Percentiles rank a stretch among this genome's conserved stretches.
Conservation (phyloP, 2,888 invertebrate species). For the Sinohyriopsis cumingii region DNA sequence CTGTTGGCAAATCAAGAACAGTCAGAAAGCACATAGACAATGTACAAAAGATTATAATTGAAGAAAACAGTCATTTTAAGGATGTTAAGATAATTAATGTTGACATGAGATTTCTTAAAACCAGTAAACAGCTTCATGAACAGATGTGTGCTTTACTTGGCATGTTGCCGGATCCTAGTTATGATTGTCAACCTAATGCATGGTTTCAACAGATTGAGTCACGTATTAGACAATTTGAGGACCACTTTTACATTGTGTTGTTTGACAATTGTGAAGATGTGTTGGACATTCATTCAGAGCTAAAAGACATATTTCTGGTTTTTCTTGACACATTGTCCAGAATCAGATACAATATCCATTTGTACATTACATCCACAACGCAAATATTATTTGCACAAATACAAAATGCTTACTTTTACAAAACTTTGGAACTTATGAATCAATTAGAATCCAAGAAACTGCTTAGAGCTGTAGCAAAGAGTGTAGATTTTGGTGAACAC, state of each 20-base stretch:
- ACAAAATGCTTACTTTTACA: neutral
- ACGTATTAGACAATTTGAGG: slow-evolving; percentile 2
- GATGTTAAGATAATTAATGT: too few species aligned
- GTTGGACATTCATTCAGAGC: slow-evolving; percentile 3
- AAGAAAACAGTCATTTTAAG: too few species aligned
- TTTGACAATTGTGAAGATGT: slow-evolving; percentile 34
- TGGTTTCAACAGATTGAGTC: too few species aligned
- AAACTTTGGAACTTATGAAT: slow-evolving; percentile 7
- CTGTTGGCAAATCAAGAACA: too few species aligned
- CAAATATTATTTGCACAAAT: neutral
- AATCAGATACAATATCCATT: slow-evolving; percentile 7
- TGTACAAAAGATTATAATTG: too few species aligned
- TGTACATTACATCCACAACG: slow-evolving; percentile 16
- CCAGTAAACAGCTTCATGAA: too few species aligned
- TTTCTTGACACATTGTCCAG: slow-evolving; percentile 5
- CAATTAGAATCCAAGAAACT: slow-evolving; percentile 13
- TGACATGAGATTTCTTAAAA: too few species aligned
- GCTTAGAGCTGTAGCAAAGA: slow-evolving; percentile 10
- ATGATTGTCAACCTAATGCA: too few species aligned
- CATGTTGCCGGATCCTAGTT: too few species aligned
- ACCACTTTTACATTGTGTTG: slow-evolving; percentile 10
- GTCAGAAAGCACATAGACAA: too few species aligned
- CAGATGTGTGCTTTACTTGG: too few species aligned
- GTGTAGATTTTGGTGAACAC: slow-evolving; percentile 17
- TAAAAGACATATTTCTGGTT: slow-evolving; percentile 8